phyloP scores from a whole-genome alignment of 2,113 vertebrate species.

The Camelus dromedarius region DNA sequence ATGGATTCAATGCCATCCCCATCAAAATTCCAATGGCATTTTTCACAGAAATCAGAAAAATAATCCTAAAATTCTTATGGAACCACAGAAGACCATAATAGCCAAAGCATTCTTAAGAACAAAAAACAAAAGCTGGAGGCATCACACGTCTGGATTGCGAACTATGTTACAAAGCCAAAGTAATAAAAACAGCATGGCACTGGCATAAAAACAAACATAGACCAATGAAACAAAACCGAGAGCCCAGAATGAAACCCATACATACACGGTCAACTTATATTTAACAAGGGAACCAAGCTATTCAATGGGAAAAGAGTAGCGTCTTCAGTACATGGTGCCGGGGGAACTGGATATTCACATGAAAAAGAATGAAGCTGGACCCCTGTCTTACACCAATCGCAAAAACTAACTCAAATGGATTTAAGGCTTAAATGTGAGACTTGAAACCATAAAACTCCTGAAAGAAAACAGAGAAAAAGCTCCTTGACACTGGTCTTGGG shows the following conservation, averaged over 20 bases:
- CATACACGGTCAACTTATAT: neutral
- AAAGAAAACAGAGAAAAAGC: neutral
- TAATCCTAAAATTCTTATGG: neutral
- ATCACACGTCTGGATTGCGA: neutral
- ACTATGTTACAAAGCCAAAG: neutral
- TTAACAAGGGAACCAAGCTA: neutral
- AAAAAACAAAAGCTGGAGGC: neutral
- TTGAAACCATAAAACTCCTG: neutral
- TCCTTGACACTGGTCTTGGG: neutral
- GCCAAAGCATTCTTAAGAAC: neutral
- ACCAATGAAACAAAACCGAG: neutral
- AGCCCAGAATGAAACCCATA: neutral
- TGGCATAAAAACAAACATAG: neutral
- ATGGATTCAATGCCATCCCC: neutral
- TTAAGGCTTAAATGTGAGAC: neutral
- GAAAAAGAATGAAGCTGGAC: neutral
- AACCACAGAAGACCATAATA: neutral
- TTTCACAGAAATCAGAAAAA: neutral
- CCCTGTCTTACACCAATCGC: neutral
- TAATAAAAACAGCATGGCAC: neutral
- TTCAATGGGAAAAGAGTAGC: neutral
- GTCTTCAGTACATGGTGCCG: neutral
- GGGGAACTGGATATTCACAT: neutral
- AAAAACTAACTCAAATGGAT: neutral
- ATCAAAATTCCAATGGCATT: neutral